Conservation (phyloP, 2,888 invertebrate genomes). For the Spodoptera littoralis region DNA sequence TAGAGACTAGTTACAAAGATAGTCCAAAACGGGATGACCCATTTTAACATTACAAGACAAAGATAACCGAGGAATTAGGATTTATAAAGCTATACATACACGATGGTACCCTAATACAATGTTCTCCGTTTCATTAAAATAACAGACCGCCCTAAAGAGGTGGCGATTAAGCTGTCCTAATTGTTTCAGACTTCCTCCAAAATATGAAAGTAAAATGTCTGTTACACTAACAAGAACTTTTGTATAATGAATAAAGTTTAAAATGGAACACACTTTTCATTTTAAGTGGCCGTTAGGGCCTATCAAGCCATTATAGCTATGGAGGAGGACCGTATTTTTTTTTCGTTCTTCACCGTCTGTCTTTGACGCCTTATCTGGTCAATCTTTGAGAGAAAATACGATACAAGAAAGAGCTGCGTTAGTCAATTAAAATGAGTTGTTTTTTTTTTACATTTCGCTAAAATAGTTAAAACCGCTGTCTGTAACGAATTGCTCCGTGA, state of each 20-base stretch:
- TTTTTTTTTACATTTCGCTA: constrained; percentile 58
- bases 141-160: constrained; percentile 58
- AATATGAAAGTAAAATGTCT: constrained; percentile 73
- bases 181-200: constrained; percentile 68
- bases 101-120: constrained; percentile 52
- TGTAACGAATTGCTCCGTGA: constrained; percentile 64
- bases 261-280: constrained; percentile 75
- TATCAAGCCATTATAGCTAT: constrained; percentile 70
- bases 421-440: constrained; percentile 56
- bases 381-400: constrained; percentile 57
- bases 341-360: constrained; percentile 47
- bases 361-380: constrained; percentile 60
- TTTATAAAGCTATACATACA: constrained; percentile 50
- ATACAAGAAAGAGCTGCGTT: constrained; percentile 54
- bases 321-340: constrained; percentile 55
- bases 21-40: constrained; percentile 23
- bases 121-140: constrained; percentile 58
- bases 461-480: constrained; percentile 60
- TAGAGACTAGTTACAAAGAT: constrained; percentile 33
- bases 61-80: constrained; percentile 41
- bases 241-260: constrained; percentile 75
- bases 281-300: constrained; percentile 74
- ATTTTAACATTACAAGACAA: constrained; percentile 39
- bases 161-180: constrained; percentile 63
- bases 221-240: constrained; percentile 71